A percentile compares a stretch with the other conserved stretches of the same genome.
phyloP scores from a whole-genome alignment of 2,888 invertebrate genomes.

The Coleophora deauratella region DNA sequence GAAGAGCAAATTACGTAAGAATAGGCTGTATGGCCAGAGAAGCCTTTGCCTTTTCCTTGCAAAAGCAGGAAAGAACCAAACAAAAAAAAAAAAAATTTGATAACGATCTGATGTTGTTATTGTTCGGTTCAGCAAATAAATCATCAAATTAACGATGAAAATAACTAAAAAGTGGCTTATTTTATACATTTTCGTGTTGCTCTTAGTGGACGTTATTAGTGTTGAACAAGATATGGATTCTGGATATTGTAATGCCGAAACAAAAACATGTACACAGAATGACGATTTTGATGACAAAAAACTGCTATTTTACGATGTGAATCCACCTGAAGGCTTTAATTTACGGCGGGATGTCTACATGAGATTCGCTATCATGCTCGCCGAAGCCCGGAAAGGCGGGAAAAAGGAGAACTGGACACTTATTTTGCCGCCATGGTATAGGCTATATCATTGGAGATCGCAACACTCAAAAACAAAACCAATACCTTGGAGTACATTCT shows the following conservation, averaged over 20 bases:
- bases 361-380: constrained; percentile 88
- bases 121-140: too few relatives aligned
- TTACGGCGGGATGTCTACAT: constrained; percentile 96
- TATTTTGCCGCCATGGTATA: constrained; percentile 95
- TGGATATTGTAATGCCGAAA: constrained; percentile 23
- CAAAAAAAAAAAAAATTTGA: too few relatives aligned
- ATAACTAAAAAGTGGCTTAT: too few relatives aligned
- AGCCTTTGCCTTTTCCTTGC: too few relatives aligned
- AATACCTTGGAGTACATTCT: constrained; percentile 88
- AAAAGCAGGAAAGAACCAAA: too few relatives aligned
- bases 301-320: constrained; percentile 94
- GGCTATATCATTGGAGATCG: constrained; percentile 91
- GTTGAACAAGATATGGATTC: constrained; percentile 14
- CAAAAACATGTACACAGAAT: constrained; percentile 17
- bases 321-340: constrained; percentile 97
- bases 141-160: too few relatives aligned
- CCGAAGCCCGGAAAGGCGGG: constrained; percentile 74
- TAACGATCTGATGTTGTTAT: too few relatives aligned
- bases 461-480: constrained; percentile 68
- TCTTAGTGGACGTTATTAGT: too few relatives aligned
- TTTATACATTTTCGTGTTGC: too few relatives aligned
- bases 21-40: too few relatives aligned
- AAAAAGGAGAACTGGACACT: constrained; percentile 71
- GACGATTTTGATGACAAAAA: constrained; percentile 41
- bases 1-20: too few relatives aligned